Evolutionary conservation across 2,113 vertebrate genomes (phyloP).

Genomic region (Boulengeromyrus knoepffleri): DNA sequence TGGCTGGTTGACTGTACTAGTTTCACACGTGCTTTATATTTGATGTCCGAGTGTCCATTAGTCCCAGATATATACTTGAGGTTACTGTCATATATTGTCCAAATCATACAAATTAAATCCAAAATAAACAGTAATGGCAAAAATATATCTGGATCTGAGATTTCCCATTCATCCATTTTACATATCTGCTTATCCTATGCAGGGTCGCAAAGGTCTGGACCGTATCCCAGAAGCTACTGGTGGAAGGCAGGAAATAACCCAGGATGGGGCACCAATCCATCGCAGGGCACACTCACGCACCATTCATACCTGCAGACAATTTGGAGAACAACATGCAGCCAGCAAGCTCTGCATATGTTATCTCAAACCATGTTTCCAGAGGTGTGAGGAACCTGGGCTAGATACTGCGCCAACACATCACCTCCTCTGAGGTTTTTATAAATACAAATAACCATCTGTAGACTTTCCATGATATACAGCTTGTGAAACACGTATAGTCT

Average conservation of each 20-base stretch:
- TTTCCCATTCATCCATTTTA: background rate
- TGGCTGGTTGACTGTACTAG: background rate
- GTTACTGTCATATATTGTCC: background rate
- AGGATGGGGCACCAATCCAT: background rate
- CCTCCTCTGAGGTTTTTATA: background rate
- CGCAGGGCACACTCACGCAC: background rate
- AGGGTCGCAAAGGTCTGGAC: background rate
- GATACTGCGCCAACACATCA: background rate
- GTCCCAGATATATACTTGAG: background rate
- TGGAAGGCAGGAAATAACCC: background rate
- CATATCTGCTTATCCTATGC: background rate
- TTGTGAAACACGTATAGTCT: background rate
- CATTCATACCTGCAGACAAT: background rate
- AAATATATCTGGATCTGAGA: background rate
- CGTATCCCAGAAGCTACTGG: background rate
- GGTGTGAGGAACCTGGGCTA: background rate
- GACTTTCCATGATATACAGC: background rate
- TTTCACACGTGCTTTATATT: background rate
- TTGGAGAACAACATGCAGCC: background rate
- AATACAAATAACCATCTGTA: background rate
- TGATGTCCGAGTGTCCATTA: background rate
- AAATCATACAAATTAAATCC: background rate
- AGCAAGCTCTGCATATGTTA: background rate
- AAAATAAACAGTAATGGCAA: background rate
- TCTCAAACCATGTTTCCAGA: background rate